Conservation (phyloP, 2,888 invertebrate species). For the Drosophila quasianomalipes region DNA sequence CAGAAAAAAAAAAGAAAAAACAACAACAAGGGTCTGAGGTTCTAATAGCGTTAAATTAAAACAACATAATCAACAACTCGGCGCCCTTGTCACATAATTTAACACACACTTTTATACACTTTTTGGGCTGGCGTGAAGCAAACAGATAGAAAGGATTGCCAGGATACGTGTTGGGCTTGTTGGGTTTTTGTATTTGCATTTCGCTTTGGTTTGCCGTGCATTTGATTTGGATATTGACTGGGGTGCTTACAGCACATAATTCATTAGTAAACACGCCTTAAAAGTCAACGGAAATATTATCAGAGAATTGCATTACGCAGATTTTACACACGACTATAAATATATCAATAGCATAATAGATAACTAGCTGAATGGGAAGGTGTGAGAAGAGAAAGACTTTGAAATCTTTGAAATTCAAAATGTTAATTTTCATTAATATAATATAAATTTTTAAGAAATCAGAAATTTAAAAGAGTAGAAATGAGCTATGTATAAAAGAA, state of each 20-base stretch:
- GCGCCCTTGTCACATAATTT: constrained; percentile 75
- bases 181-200: constrained; percentile 74
- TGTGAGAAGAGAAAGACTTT: constrained; percentile 15
- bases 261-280: constrained; percentile 75
- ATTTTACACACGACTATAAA: constrained; percentile 42
- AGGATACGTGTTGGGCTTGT: constrained; percentile 48
- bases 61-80: constrained; percentile 77
- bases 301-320: constrained; percentile 21
- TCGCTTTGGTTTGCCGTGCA: constrained; percentile 64
- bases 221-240: constrained; percentile 20
- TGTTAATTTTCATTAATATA: neutral
- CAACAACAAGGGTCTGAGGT: constrained; percentile 56
- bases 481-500: neutral
- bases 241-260: constrained; percentile 58
- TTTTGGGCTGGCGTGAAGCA: constrained; percentile 23
- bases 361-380: constrained; percentile 9
- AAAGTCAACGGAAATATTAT: constrained; percentile 48
- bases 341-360: constrained; percentile 35
- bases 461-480: neutral
- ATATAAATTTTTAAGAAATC: neutral
- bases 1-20: neutral
- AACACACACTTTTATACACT: constrained; percentile 37
- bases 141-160: constrained; percentile 48
- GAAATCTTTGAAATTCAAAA: neutral
- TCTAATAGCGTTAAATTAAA: constrained; percentile 84